phyloP scores from a whole-genome alignment of 2,888 invertebrate genomes.

The Matsumyia berberina region DNA sequence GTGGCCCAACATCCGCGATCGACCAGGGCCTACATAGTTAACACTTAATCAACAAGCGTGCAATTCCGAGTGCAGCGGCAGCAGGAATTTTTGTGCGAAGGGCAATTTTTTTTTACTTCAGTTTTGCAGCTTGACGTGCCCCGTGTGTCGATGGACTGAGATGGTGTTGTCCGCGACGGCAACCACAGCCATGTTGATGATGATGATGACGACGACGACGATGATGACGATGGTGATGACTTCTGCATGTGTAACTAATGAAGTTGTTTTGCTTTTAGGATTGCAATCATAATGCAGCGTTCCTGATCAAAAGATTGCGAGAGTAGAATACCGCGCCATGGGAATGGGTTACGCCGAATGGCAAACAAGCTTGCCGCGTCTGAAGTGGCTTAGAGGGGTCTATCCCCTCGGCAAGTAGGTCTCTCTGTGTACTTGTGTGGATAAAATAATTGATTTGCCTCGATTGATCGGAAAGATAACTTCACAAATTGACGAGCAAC shows the following conservation, averaged over 20 bases:
- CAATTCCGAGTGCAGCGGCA: conserved; percentile 64
- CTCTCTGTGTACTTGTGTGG: conserved; percentile 28
- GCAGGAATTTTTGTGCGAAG: conserved; percentile 33
- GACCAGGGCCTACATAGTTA: conserved; percentile 61
- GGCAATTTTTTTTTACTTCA: conserved; percentile 20
- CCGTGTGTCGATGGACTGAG: conserved; percentile 15
- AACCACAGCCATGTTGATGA: conserved; percentile 4
- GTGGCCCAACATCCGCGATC: conserved; percentile 40
- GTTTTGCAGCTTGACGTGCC: conserved; percentile 47
- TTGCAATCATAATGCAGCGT: conserved; percentile 67
- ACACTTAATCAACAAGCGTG: conserved; percentile 73
- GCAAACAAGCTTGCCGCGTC: conserved; percentile 18
- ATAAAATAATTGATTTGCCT: conserved; percentile 67
- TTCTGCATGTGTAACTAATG: conserved; percentile 71
- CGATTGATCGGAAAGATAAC: conserved; percentile 52
- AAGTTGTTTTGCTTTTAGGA: conserved; percentile 68
- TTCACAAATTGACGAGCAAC: conserved; percentile 30
- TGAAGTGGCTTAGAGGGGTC: conserved; percentile 12
- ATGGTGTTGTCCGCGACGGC: conserved; percentile 36
- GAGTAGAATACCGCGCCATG: conserved; percentile 26
- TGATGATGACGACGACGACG: conserved; percentile 36
- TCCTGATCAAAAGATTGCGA: conserved; percentile 62
- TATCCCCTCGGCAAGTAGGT: neutral
- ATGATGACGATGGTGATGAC: conserved; percentile 48
- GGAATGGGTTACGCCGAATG: conserved; percentile 31